A percentile compares a stretch with the other conserved stretches of the same genome.
Evolutionary conservation across 2,113 vertebrate genomes (phyloP).

Genomic region (Neogobius melanostomus): DNA sequence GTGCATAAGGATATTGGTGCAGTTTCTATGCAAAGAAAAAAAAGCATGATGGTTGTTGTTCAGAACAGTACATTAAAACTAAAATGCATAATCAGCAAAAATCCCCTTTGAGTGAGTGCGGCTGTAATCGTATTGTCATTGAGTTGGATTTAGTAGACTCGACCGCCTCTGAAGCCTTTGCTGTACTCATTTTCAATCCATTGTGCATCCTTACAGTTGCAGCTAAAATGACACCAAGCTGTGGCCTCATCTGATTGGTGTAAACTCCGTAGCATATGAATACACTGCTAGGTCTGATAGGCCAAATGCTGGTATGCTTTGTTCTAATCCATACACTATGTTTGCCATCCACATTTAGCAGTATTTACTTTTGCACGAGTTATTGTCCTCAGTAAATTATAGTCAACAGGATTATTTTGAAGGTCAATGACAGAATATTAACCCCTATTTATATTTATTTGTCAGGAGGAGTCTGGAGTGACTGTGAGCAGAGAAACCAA

Average conservation of each 20-base stretch:
- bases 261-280: constrained; percentile 4
- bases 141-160: background rate
- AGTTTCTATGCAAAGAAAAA: background rate
- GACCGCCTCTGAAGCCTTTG: background rate
- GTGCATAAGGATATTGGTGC: background rate
- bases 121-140: background rate
- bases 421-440: background rate
- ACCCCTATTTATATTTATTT: constrained; percentile 17
- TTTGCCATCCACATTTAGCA: background rate
- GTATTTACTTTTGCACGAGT: constrained; percentile 1
- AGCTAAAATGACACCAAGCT: constrained; percentile 2
- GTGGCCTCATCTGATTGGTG: background rate
- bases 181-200: background rate
- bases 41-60: background rate
- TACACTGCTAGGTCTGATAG: background rate
- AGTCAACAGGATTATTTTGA: background rate
- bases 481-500: constrained; percentile 68
- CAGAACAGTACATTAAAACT: background rate
- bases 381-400: background rate
- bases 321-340: background rate
- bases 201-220: background rate
- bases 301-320: background rate
- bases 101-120: background rate
- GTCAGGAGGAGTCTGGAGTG: constrained; percentile 79
- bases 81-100: background rate